Base-by-base conservation (phyloP, 2,797 vertebrate species). In the Argyrosomus regius region DNA sequence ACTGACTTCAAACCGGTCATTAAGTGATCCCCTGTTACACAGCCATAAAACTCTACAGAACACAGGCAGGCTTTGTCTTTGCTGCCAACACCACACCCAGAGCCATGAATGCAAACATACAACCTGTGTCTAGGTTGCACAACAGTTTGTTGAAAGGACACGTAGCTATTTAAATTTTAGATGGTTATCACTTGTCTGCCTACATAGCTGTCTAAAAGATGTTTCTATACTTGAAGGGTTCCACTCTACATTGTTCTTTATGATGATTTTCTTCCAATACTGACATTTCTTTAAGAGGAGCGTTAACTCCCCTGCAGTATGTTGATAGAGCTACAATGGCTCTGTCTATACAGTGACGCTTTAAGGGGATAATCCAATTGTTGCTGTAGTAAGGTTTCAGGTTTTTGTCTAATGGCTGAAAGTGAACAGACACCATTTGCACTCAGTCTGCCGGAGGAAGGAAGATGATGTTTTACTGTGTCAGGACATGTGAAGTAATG, bases 351-450 rank as follows among this genome's bases (percentile, higher is more conserved):
- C 22, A 52, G 5, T 17, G 3, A 22, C 52, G 9, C 1, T 52
- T 52, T 50, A 50, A 46, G 20, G 10, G 17, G 5, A 48, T 46
- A 9, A 48, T 60, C 5, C 2, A 11, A 20, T n/a, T 46, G 3
- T 58, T 57, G 24, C 45, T 49, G 28, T 22, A 12, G 10, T 3
- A 20, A 14, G n/a, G 39, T 31, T 56, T 74, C 22, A 61, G 6
- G 14, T 69, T 69, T 28, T 41, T 63, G 46, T 49, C 24, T 71
- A 10, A 22, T 24, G 57, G 63, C 6, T 63, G 24, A 68, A 43
- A 70, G 3, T 68, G n/a, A 61, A 54, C 39, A 22, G 64, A 31
- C 35, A 46, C 28, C 43, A 58, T 75, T 68, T 83, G 76, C 75
- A 82, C 66, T 88, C 50, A 49, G 14, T 69, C 26, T 59, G 24